Conservation (phyloP, 2,888 invertebrate species). For the Apamea sordens region DNA sequence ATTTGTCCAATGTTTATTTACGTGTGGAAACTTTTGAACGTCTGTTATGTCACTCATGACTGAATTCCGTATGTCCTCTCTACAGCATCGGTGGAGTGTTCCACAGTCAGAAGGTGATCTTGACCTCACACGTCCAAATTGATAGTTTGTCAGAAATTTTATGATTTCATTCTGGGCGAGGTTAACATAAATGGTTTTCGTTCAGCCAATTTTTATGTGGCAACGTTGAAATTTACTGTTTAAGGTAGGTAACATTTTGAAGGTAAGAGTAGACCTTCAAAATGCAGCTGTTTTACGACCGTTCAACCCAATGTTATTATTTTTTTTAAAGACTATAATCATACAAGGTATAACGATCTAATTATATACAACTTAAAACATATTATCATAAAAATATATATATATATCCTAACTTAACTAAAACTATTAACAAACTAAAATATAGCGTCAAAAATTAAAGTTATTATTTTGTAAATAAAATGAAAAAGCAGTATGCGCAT, state of each 20-base stretch:
- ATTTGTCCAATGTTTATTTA: slow-evolving; percentile 49
- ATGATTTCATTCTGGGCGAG: slow-evolving; percentile 45
- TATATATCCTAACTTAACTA: too few species aligned
- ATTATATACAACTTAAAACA: too few species aligned
- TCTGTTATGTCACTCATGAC: background rate
- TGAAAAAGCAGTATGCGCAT: too few species aligned
- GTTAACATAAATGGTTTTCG: slow-evolving; percentile 33
- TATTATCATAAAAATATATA: too few species aligned
- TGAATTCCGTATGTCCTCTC: slow-evolving; percentile 37
- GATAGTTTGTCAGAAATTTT: slow-evolving; percentile 48
- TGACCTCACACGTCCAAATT: slow-evolving; percentile 57
- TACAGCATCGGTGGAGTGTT: slow-evolving; percentile 18
- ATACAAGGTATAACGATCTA: too few species aligned
- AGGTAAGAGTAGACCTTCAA: background rate
- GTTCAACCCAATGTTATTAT: too few species aligned
- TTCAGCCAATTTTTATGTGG: slow-evolving; percentile 38
- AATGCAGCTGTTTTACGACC: slow-evolving; percentile 2
- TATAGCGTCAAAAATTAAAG: too few species aligned
- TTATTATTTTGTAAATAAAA: too few species aligned
- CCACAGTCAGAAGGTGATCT: slow-evolving; percentile 38
- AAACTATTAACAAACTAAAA: too few species aligned
- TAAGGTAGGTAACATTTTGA: slow-evolving; percentile 2
- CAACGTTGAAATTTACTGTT: slow-evolving; percentile 10
- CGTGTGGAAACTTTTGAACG: slow-evolving; percentile 46
- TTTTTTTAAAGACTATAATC: too few species aligned